Evolutionary conservation across 2,888 invertebrate species (phyloP), one percentile per base, ranked within the genome.

Genomic region (Heliconius cydno): DNA sequence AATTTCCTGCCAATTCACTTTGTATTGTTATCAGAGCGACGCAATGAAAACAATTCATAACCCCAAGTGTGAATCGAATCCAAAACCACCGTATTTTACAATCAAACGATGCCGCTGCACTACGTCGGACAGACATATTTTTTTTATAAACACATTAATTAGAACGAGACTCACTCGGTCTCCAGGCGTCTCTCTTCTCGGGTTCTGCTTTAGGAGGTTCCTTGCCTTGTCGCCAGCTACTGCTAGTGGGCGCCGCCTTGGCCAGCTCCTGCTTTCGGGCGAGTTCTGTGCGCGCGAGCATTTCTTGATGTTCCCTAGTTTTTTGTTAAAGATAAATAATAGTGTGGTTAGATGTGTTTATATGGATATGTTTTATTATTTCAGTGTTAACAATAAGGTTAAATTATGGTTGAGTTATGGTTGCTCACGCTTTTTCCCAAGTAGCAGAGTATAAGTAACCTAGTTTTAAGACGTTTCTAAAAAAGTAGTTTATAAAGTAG

Each of bases 261-360:
- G 94, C 90, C 67, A 92, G 91, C 71, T 95, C 94, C 22, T 97
- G 90, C 85, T 96, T 96, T 6, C 96, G 95, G 73, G 96, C 96
- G 0, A 97, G 96, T 84, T 97, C 96, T 0, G 95, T 94, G 74
- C 96, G 95, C 63, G 97, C 97, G 67, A 97, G 88, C 94, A 96
- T 96, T 80, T 97, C 97, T 84, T 96, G 92, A 88, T 96, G 96
- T 89, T 96, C 97, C 89, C 94, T 96, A 67, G 30, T 68, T 4
- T 34, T 19, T 28, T 22, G 57, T 52, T 38, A 19, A 4, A 67
- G 38, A 65, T n/a, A 13, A 28, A 19, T 46, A 63, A 5, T 5
- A 28, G 22, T n/a, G 19, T 60, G 60, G 12, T 13, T 25, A 63
- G 6, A 63, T 25, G n/a, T 63, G n/a, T 6, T 63, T 25, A 25